Evolutionary conservation across 2,113 vertebrate species (phyloP).

Genomic region (Megaleporinus macrocephalus): DNA sequence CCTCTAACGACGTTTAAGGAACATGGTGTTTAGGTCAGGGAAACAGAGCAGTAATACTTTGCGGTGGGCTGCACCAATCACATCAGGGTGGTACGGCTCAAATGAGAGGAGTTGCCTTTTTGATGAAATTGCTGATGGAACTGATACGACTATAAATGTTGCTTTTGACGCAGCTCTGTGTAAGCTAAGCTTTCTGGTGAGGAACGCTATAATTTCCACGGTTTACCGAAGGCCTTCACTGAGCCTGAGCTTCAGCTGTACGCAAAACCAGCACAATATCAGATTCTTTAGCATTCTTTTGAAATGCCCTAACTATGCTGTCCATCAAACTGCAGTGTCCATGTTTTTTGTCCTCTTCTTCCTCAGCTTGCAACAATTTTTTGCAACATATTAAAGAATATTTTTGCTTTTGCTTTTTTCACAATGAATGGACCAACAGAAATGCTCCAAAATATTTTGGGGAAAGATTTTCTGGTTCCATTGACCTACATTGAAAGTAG

Average conservation of each 20-base stretch:
- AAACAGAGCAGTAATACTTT: neutral
- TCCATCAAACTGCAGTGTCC: neutral
- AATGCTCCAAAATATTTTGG: too few relatives aligned
- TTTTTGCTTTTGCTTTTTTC: too few relatives aligned
- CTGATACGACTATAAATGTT: slow-evolving; percentile 7
- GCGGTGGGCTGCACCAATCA: slow-evolving; percentile 17
- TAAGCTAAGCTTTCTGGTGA: slow-evolving; percentile 25
- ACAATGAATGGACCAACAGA: too few relatives aligned
- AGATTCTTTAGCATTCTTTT: neutral
- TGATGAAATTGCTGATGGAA: neutral
- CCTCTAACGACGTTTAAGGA: slow-evolving; percentile 27
- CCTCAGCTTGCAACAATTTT: neutral
- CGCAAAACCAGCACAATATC: neutral
- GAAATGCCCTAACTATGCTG: neutral
- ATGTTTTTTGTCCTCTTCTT: neutral
- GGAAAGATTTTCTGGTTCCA: too few relatives aligned
- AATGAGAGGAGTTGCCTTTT: neutral
- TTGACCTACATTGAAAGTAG: too few relatives aligned
- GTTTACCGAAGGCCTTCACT: neutral
- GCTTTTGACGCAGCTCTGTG: neutral
- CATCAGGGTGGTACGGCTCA: slow-evolving; percentile 3
- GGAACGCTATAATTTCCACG: slow-evolving; percentile 10
- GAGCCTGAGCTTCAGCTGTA: neutral
- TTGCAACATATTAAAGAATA: too few relatives aligned
- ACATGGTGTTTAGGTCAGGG: neutral